Percentiles rank a stretch among this genome's conserved stretches.
phyloP scores from a whole-genome alignment of 1,140 invertebrate genomes.

The Aphidius gifuensis region DNA sequence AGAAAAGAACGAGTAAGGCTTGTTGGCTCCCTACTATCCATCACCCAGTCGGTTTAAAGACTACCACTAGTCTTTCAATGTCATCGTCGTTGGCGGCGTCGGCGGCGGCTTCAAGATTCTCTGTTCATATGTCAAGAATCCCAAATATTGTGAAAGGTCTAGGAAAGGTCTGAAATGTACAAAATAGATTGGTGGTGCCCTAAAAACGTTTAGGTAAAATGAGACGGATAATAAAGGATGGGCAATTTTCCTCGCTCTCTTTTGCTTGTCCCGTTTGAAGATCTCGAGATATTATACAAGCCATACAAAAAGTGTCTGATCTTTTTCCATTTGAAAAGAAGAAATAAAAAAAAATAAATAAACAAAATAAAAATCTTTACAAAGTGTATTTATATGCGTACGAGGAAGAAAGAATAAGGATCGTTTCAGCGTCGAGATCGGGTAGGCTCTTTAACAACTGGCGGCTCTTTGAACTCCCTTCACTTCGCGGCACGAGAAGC shows the following conservation, averaged over 20 bases:
- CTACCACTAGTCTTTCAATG: constrained; percentile 25
- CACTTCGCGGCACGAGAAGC: constrained; percentile 36
- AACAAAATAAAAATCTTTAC: background rate
- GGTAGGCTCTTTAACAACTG: constrained; percentile 50
- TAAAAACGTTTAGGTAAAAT: no score
- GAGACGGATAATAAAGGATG: no score
- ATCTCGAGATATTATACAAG: constrained; percentile 11
- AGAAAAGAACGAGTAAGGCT: no score
- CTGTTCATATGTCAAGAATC: constrained; percentile 42
- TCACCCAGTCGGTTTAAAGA: background rate
- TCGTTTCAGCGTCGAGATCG: constrained; percentile 31
- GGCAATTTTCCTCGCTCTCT: constrained; percentile 10
- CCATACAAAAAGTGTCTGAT: constrained; percentile 12
- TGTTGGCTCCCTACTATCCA: constrained; percentile 9
- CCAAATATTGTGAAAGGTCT: constrained; percentile 59
- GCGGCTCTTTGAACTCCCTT: constrained; percentile 51
- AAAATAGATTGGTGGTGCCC: constrained; percentile 44
- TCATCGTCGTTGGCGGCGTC: constrained; percentile 15
- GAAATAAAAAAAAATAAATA: background rate
- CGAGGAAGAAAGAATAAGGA: constrained; percentile 5
- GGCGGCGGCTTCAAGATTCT: constrained; percentile 16
- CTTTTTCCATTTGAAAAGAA: background rate
- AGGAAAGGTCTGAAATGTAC: constrained; percentile 55
- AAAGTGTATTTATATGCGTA: constrained; percentile 4
- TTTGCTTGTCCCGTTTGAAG: background rate